A percentile compares a stretch with the other conserved stretches of the same genome.
phyloP scores from a whole-genome alignment of 2,888 invertebrate species.

The Drosophila meridiana region DNA sequence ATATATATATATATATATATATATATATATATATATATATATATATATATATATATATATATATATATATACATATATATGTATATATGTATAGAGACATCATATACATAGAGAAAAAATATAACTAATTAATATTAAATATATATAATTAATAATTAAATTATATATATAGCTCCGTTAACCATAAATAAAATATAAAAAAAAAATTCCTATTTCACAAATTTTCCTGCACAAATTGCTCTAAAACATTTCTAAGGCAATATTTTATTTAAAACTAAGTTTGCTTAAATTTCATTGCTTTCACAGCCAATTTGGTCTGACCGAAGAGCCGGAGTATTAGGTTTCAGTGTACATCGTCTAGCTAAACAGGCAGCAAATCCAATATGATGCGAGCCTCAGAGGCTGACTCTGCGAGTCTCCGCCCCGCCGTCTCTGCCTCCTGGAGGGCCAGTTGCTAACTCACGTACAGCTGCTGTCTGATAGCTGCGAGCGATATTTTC shows the following conservation, averaged over 20 bases:
- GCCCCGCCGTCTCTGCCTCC: not conserved
- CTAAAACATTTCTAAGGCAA: not conserved
- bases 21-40: too few species aligned
- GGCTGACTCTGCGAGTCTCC: not conserved
- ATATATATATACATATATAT: too few species aligned
- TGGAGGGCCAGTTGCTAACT: slow-evolving; percentile 61
- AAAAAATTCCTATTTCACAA: not conserved
- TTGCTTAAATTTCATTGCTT: not conserved
- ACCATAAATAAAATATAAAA: too few species aligned
- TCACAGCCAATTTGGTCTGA: slow-evolving; percentile 29
- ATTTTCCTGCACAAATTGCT: too few species aligned
- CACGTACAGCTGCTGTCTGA: slow-evolving; percentile 61
- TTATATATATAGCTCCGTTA: not conserved
- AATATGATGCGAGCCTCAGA: slow-evolving; percentile 35
- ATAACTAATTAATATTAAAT: too few species aligned
- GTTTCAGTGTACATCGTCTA: slow-evolving; percentile 19
- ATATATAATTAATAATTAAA: too few species aligned
- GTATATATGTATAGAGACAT: too few species aligned
- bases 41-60: too few species aligned
- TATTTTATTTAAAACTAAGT: not conserved
- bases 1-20: too few species aligned
- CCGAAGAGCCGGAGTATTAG: slow-evolving; percentile 15
- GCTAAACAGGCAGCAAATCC: slow-evolving; percentile 52
- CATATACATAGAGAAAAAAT: too few species aligned
- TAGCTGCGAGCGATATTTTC: slow-evolving; percentile 70